Percentiles rank a stretch among this genome's conserved stretches.
phyloP scores from a whole-genome alignment of 2,113 vertebrate species.

The Takifugu bimaculatus region DNA sequence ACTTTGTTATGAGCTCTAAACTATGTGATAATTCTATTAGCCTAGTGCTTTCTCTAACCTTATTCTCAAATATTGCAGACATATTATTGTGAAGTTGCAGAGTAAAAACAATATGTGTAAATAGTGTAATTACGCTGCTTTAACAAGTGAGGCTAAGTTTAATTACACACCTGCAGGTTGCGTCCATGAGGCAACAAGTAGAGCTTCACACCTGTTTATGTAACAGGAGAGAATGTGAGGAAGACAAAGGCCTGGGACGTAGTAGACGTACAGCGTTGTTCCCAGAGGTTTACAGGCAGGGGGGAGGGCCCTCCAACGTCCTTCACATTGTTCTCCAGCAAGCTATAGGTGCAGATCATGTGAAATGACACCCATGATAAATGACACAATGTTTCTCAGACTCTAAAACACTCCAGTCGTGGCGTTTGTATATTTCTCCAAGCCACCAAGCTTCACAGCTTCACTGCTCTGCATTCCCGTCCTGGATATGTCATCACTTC shows the following conservation, averaged over 20 bases:
- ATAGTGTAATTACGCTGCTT: conserved; percentile 57
- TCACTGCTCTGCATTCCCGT: conserved; percentile 1
- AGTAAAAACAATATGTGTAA: conserved; percentile 34
- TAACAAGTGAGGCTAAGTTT: conserved; percentile 53
- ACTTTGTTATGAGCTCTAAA: no score
- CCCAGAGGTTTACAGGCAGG: conserved; percentile 19
- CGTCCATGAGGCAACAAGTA: conserved; percentile 41
- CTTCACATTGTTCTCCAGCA: conserved; percentile 10
- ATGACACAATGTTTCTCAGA: background rate
- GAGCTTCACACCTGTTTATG: conserved; percentile 42
- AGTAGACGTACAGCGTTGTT: conserved; percentile 2
- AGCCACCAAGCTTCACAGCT: conserved; percentile 11
- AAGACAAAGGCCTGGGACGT: conserved; percentile 44
- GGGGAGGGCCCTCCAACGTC: conserved; percentile 21
- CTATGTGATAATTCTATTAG: no score
- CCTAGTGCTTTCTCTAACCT: no score
- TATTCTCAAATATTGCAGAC: background rate
- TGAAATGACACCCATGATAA: conserved; percentile 8
- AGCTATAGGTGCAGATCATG: conserved; percentile 6
- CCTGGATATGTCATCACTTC: background rate
- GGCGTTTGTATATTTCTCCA: conserved; percentile 16
- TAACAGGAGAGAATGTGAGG: conserved; percentile 56
- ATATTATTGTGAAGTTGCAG: conserved; percentile 20
- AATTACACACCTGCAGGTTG: conserved; percentile 55
- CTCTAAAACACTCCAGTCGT: background rate